phyloP scores from a whole-genome alignment of 2,113 vertebrate species.

The Riparia riparia region DNA sequence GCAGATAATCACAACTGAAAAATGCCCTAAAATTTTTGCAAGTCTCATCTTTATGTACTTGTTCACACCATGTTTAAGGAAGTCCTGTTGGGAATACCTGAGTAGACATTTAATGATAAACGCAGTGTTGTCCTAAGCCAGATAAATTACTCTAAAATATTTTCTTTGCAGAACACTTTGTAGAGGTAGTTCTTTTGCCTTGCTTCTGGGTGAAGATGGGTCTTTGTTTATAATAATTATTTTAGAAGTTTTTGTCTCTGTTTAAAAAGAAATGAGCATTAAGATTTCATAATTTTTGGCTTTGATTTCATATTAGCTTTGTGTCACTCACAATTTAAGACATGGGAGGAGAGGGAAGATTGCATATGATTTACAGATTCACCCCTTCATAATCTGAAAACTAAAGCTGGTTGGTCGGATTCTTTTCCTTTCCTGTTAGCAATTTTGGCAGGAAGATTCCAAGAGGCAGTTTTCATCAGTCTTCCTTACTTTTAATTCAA shows the following conservation, averaged over 20 bases:
- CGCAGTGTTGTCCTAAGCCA: neutral
- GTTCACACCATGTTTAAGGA: neutral
- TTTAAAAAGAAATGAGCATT: neutral
- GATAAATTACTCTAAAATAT: neutral
- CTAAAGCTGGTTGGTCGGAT: neutral
- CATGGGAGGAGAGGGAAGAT: neutral
- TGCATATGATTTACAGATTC: neutral
- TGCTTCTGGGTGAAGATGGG: neutral
- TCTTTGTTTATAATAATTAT: neutral
- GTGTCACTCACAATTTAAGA: neutral
- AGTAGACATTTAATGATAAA: neutral
- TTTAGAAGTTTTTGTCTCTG: neutral
- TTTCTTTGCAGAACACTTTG: neutral
- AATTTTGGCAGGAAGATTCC: neutral
- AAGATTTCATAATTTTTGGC: neutral
- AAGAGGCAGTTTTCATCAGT: neutral
- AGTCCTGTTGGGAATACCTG: neutral
- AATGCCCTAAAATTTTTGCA: neutral
- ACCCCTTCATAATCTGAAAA: neutral
- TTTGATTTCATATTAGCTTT: neutral
- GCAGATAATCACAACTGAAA: neutral
- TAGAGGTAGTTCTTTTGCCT: neutral
- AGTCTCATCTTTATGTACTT: neutral
- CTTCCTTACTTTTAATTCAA: neutral
- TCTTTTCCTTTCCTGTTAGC: neutral